phyloP scores from a whole-genome alignment of 2,888 invertebrate genomes.

The Ferrisia virgata region DNA sequence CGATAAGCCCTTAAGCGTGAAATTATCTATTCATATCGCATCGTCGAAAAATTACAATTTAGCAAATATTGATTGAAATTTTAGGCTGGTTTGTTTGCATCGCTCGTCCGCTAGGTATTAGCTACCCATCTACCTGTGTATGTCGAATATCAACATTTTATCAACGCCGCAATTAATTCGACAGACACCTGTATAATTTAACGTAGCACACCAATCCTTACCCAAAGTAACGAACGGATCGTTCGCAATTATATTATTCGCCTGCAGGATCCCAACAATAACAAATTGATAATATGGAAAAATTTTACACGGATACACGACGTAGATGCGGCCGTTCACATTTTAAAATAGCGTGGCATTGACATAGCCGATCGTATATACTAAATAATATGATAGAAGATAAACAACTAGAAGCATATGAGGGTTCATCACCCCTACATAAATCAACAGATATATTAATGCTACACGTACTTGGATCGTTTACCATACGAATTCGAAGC shows the following conservation, averaged over 20 bases:
- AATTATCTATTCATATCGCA: neutral
- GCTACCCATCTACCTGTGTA: neutral
- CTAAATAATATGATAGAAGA: neutral
- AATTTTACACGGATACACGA: neutral
- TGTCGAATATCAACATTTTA: neutral
- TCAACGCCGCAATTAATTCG: neutral
- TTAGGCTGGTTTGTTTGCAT: neutral
- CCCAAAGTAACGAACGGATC: neutral
- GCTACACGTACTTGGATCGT: constrained; percentile 24
- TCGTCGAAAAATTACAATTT: neutral
- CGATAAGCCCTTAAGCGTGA: neutral
- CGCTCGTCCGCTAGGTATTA: too few species aligned
- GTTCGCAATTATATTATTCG: neutral
- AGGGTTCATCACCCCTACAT: neutral
- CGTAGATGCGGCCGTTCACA: neutral
- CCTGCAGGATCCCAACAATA: neutral
- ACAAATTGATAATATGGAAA: neutral
- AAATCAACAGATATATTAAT: neutral
- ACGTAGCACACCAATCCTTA: neutral
- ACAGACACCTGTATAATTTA: neutral
- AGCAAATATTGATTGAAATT: neutral
- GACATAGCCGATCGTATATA: neutral
- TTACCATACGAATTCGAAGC: neutral
- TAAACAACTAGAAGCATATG: neutral
- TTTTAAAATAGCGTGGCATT: neutral